These are phyloP conservation scores for Koerneria pararmatus DNA, from an alignment of 2,888 invertebrate genomes.

Conservation along the genomic window DNA sequence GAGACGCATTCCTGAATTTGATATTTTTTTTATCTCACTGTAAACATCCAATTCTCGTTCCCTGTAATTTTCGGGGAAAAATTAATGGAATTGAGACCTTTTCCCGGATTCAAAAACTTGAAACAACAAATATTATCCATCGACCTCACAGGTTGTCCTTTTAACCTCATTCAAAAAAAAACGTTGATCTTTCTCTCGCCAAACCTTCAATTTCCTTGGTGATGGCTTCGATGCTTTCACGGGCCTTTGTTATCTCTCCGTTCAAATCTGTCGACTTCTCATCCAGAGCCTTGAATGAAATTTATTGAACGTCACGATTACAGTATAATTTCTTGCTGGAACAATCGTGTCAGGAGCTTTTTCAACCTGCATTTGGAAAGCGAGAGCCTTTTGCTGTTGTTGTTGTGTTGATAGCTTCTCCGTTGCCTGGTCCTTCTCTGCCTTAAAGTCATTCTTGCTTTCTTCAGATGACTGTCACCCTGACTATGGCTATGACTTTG, in stretches of 20 bases:
- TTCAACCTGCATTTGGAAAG: conserved; percentile 72
- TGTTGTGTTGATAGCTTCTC: conserved; percentile 79
- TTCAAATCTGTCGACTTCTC: conserved; percentile 76
- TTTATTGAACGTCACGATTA: no score
- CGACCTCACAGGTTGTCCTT: not conserved
- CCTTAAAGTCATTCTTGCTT: no score
- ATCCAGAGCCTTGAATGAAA: conserved; percentile 66
- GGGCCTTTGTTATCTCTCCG: conserved; percentile 69
- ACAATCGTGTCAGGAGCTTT: no score
- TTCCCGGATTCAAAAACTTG: conserved; percentile 62
- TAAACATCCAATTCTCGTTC: no score
- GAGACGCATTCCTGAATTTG: conserved; percentile 80
- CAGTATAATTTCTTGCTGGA: no score
- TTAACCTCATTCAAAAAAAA: not conserved
- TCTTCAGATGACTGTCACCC: no score
- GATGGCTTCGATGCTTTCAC: conserved; percentile 41
- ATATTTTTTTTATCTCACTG: no score
- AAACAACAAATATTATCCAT: not conserved
- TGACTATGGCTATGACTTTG: no score
- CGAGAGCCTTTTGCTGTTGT: conserved; percentile 78
- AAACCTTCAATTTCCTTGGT: conserved; percentile 26
- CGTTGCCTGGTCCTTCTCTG: conserved; percentile 47
- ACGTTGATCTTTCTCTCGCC: not conserved
- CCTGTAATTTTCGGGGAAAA: no score
- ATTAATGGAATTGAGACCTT: no score